A percentile compares a stretch with the other conserved stretches of the same genome.
Conservation (phyloP, 1,140 invertebrate genomes). For the Sarcophaga peregrina region DNA sequence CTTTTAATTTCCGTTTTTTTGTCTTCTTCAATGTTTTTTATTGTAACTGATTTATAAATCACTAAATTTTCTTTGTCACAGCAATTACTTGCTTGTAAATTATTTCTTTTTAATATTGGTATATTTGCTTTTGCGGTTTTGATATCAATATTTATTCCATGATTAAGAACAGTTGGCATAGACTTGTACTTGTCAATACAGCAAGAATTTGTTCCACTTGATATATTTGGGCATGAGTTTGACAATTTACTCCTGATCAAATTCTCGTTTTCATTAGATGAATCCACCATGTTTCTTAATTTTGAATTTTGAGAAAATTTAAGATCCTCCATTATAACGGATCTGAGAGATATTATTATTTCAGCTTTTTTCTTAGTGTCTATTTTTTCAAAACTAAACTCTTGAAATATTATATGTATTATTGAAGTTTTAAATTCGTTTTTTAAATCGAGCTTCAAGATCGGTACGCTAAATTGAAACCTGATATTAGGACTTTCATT, state of each 20-base stretch:
- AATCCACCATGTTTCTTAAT: slow-evolving; percentile 85
- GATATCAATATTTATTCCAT: slow-evolving; percentile 56
- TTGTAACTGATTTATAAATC: slow-evolving; percentile 53
- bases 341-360: slow-evolving; percentile 82
- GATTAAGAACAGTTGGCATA: slow-evolving; percentile 77
- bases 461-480: slow-evolving; percentile 78
- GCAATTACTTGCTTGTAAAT: background rate
- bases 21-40: no score
- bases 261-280: slow-evolving; percentile 68
- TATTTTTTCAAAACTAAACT: slow-evolving; percentile 82
- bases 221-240: slow-evolving; percentile 85
- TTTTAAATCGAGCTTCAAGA: slow-evolving; percentile 80
- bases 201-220: slow-evolving; percentile 47
- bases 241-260: slow-evolving; percentile 72
- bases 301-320: slow-evolving; percentile 79
- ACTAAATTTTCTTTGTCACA: slow-evolving; percentile 54
- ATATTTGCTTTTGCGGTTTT: slow-evolving; percentile 56
- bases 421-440: slow-evolving; percentile 69
- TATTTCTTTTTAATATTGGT: slow-evolving; percentile 44
- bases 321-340: slow-evolving; percentile 89
- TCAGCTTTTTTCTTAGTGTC: slow-evolving; percentile 71
- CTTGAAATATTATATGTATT: slow-evolving; percentile 84
- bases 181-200: slow-evolving; percentile 67
- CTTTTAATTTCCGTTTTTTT: slow-evolving; percentile 49
- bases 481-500: slow-evolving; percentile 47